Evolutionary conservation across 2,888 invertebrate genomes (phyloP), one percentile per base, ranked within the genome.

Genomic region (Norana najaformis): DNA sequence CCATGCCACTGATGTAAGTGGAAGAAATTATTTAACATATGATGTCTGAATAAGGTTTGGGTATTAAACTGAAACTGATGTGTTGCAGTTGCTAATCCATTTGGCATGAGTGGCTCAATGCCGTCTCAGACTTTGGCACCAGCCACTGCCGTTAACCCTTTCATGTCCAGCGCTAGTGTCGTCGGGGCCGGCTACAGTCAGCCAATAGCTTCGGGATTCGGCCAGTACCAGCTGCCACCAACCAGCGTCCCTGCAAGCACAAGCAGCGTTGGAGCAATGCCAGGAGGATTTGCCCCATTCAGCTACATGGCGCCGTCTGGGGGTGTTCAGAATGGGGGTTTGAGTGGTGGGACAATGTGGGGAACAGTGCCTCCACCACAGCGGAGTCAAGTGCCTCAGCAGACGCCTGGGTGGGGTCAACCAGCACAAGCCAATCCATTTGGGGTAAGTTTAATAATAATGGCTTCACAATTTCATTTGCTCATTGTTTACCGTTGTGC

Each of bases 341-440:
- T 83, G 83, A 36, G 83, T 35, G 35, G 85, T 23, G 85, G 85
- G 35, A 85, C 37, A 37, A n/a, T 85, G 85, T 85, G 85, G 85
- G 85, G 85, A 20, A 35, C 35, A 34, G 6, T 85, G 85, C 85
- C 85, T 37, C 85, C 85, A 85, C 37, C 85, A 16, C 85, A 85
- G 85, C 85, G 37, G 37, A 85, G 85, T 85, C 85, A 85, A 85
- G 85, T 85, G 85, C 85, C 85, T 85, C 85, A 85, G 85, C 85
- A 85, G 37, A 85, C 36, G 35, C 23, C 37, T 14, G 85, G 85
- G 11, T 85, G 85, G 85, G 85, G 37, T 35, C 85, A 85, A 37
- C 85, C 35, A 37, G 85, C 37, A 36, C 85, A 85, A 85, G 13
- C 85, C 16, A 85, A 37, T 85, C 85, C 85, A 85, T 85, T 85